phyloP scores from a whole-genome alignment of 1,140 invertebrate genomes.

The Venturia canescens region DNA sequence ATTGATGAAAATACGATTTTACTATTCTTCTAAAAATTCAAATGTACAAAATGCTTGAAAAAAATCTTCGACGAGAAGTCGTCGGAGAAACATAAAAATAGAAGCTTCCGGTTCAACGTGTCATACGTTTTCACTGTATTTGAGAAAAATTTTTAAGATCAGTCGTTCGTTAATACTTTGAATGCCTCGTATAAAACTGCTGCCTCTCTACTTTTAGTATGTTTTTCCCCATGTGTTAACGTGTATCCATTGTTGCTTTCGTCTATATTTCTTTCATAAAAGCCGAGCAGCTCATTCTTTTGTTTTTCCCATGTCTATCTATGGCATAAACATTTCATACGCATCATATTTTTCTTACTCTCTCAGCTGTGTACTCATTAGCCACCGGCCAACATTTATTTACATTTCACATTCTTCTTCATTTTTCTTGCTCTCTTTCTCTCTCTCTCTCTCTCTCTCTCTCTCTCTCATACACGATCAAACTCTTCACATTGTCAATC shows the following conservation, averaged over 20 bases:
- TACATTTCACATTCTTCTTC: conserved; percentile 22
- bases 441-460: neutral
- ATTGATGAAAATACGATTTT: no score
- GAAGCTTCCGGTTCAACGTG: neutral
- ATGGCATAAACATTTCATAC: conserved; percentile 29
- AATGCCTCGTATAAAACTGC: conserved; percentile 38
- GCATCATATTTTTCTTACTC: conserved; percentile 5
- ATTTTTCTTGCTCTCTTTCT: neutral
- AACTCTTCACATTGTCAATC: conserved; percentile 17
- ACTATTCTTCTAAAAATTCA: no score
- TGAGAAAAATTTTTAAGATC: conserved; percentile 26
- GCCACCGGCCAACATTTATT: conserved; percentile 50
- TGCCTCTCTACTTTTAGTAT: conserved; percentile 21
- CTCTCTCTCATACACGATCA: neutral
- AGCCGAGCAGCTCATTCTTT: conserved; percentile 3
- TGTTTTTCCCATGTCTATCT: no score
- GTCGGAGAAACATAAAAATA: neutral
- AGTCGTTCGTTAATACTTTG: conserved; percentile 34
- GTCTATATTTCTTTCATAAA: conserved; percentile 16
- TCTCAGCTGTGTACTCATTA: conserved; percentile 58
- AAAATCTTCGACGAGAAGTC: neutral
- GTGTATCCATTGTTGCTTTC: neutral
- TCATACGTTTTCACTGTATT: conserved; percentile 20
- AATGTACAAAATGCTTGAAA: neutral
- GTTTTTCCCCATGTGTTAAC: neutral